Evolutionary conservation across 2,888 invertebrate genomes (phyloP).

Genomic region (Tipula lateralis): DNA sequence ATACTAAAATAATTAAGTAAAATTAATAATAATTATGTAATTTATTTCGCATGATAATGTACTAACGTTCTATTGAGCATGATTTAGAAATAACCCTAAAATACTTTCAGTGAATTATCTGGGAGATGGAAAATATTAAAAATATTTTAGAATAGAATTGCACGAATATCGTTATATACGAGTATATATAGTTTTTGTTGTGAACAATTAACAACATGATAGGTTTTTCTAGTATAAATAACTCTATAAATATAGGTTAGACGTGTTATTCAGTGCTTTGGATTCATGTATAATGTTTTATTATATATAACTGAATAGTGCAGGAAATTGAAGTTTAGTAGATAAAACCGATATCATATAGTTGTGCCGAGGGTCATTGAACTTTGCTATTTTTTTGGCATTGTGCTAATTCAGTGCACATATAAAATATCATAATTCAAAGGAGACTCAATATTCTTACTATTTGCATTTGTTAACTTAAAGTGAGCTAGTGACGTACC

Average conservation of each 20-base stretch:
- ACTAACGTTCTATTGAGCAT: background rate
- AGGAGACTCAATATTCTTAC: no score
- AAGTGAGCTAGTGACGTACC: no score
- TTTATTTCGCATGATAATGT: background rate
- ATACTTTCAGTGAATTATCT: background rate
- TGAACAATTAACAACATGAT: background rate
- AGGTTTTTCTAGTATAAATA: background rate
- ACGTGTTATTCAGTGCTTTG: background rate
- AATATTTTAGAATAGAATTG: background rate
- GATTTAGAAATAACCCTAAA: background rate
- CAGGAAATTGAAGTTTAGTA: constrained; percentile 7
- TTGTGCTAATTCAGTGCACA: no score
- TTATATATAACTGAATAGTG: background rate
- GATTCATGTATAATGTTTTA: background rate
- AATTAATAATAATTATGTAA: background rate
- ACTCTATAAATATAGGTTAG: background rate
- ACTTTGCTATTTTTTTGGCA: background rate
- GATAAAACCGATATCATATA: background rate
- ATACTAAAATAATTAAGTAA: background rate
- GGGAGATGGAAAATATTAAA: background rate
- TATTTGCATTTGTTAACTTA: no score
- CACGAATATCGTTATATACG: background rate
- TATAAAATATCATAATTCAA: no score
- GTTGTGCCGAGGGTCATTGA: background rate
- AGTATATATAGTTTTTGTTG: background rate